Base-by-base conservation (phyloP, 2,113 vertebrate species). In the Hypocryptadius cinnamomeus region DNA sequence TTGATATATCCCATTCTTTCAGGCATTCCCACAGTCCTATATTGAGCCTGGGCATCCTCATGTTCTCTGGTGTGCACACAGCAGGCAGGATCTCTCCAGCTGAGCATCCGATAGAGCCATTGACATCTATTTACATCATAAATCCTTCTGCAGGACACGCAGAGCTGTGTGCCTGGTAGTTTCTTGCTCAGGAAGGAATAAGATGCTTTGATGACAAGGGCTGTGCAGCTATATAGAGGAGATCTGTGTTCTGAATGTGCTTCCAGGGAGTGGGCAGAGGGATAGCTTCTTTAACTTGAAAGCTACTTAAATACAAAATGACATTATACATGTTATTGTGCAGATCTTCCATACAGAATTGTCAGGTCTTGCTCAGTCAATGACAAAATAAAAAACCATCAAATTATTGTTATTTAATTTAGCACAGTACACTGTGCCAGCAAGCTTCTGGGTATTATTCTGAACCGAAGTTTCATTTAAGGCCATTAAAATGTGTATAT, bases 1-100 rank as follows among this genome's bases (percentile, higher is more conserved):
- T 30, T 44, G 59, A 44, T 5, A 22, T 5, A 54, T 30, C 17
- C 51, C 0, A 0, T 73, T 33, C 33, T 25, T 90, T 44, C 1
- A 2, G 30, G 14, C 61, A 19, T 61, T 89, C 50, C 48, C 10
- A 9, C 4, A 22, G 15, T 16, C 50, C 10, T 59, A 3, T 11
- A 5, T 6, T 25, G n/a, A 77, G 30, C 18, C 30, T 30, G 71
- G 45, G 37, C 11, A 48, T 10, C 7, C 30, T 61, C 17, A 0
- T 21, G 30, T 24, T 51, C 59, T 24, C 78, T 7, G 8, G 30
- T 7, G 24, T 0, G 1, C 17, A 13, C 60, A 40, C 27, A 82
- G 76, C 73, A 44, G 39, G 73, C 4, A 13, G 57, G 30, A 15
- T 39, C 6, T 50, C 51, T 86, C 69, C 73, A 86, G 47, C 35